These are phyloP conservation scores for Aythya baeri DNA, from an alignment of 2,113 vertebrate species.

Conservation along the genomic window DNA sequence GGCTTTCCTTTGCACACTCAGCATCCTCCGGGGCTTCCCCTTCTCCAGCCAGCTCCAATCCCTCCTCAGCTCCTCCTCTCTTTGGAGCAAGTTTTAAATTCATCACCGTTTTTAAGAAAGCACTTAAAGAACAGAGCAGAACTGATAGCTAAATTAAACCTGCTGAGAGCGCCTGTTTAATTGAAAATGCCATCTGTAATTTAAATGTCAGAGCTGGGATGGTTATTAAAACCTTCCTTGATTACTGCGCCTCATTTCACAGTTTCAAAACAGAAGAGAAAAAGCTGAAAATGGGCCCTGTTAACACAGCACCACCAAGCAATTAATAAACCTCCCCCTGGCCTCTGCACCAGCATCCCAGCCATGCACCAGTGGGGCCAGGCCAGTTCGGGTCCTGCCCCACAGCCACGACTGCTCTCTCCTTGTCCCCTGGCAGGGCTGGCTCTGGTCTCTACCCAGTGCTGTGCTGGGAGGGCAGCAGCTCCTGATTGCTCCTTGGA, in stretches of 20 bases:
- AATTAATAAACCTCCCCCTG: slow-evolving; percentile 33
- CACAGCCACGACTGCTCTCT: neutral
- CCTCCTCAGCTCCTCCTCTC: neutral
- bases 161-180: slow-evolving; percentile 77
- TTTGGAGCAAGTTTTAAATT: slow-evolving; percentile 45
- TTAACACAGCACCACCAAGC: neutral
- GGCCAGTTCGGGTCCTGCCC: neutral
- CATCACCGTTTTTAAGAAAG: slow-evolving; percentile 54
- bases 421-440: neutral
- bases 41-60: neutral
- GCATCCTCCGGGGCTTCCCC: neutral
- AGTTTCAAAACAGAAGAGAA: slow-evolving; percentile 75
- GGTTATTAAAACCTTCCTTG: slow-evolving; percentile 69
- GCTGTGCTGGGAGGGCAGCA: neutral
- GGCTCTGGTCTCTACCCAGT: neutral
- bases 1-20: neutral
- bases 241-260: slow-evolving; percentile 74
- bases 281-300: slow-evolving; percentile 66
- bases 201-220: slow-evolving; percentile 77
- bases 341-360: neutral
- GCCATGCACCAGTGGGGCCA: neutral
- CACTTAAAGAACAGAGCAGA: slow-evolving; percentile 80
- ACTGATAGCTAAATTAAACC: slow-evolving; percentile 80
- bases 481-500: neutral
- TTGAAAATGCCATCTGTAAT: slow-evolving; percentile 84